phyloP scores from a whole-genome alignment of 2,888 invertebrate species.

The Phortica okadai region DNA sequence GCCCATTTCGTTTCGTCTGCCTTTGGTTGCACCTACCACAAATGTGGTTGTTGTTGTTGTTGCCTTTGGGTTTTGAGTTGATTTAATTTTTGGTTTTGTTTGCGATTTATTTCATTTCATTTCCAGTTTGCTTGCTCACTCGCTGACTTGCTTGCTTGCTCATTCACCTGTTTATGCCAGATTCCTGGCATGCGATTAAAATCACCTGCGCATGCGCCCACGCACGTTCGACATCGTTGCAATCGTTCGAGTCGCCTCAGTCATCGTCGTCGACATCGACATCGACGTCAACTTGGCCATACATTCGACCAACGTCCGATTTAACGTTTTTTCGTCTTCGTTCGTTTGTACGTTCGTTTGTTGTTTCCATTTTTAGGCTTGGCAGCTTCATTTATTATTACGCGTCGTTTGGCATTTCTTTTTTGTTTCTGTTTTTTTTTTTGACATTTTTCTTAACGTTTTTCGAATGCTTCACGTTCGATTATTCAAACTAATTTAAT shows the following conservation, averaged over 20 bases:
- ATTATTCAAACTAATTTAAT: conserved; percentile 70
- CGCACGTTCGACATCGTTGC: conserved; percentile 49
- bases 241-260: conserved; percentile 28
- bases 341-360: conserved; percentile 45
- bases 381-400: conserved; percentile 50
- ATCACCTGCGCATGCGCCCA: conserved; percentile 74
- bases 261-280: conserved; percentile 32
- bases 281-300: conserved; percentile 32
- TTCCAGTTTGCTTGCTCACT: conserved; percentile 15
- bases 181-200: conserved; percentile 75
- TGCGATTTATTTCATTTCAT: conserved; percentile 26
- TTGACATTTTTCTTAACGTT: conserved; percentile 7
- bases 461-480: conserved; percentile 49
- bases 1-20: conserved; percentile 46
- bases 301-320: conserved; percentile 39
- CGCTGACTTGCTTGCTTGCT: conserved; percentile 25
- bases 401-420: conserved; percentile 58
- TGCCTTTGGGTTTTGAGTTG: conserved; percentile 33
- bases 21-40: conserved; percentile 47
- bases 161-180: conserved; percentile 74
- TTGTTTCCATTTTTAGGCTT: conserved; percentile 64
- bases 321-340: conserved; percentile 37
- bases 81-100: conserved; percentile 29
- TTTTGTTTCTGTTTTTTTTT: conserved; percentile 37
- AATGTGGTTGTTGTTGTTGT: conserved; percentile 20